These are phyloP conservation scores for Zaprionus africanus DNA, from an alignment of 1,140 invertebrate species.

Conservation along the genomic window DNA sequence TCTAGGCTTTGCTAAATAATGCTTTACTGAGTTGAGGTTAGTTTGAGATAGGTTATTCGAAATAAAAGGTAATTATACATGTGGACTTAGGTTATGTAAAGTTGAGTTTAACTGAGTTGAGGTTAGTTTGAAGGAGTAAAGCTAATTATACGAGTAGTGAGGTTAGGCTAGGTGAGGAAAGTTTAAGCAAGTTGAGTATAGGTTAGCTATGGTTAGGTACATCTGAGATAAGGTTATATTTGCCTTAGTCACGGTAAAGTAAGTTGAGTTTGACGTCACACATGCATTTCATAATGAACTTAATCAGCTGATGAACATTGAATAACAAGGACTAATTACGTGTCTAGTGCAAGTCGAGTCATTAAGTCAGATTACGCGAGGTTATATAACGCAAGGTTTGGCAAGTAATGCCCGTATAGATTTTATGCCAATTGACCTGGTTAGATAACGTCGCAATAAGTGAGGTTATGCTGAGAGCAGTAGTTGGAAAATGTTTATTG, in stretches of 20 bases:
- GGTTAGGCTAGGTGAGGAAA: not conserved
- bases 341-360: not conserved
- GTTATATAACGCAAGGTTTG: not conserved
- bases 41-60: not conserved
- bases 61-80: not conserved
- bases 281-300: not conserved
- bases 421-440: not conserved
- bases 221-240: not conserved
- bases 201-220: not conserved
- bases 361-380: not conserved
- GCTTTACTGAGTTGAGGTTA: not conserved
- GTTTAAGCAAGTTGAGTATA: not conserved
- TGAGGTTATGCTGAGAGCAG: not conserved
- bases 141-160: not conserved
- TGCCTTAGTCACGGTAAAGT: not conserved
- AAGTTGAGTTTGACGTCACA: not conserved
- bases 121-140: not conserved
- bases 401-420: not conserved
- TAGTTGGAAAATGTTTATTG: constrained; percentile 9
- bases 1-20: not conserved
- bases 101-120: not conserved
- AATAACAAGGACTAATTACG: not conserved
- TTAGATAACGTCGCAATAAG: not conserved
- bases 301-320: not conserved
- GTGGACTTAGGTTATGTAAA: not conserved